These are phyloP conservation scores for Mactromeris polynyma DNA, from an alignment of 2,888 invertebrate genomes.

Conservation along the genomic window DNA sequence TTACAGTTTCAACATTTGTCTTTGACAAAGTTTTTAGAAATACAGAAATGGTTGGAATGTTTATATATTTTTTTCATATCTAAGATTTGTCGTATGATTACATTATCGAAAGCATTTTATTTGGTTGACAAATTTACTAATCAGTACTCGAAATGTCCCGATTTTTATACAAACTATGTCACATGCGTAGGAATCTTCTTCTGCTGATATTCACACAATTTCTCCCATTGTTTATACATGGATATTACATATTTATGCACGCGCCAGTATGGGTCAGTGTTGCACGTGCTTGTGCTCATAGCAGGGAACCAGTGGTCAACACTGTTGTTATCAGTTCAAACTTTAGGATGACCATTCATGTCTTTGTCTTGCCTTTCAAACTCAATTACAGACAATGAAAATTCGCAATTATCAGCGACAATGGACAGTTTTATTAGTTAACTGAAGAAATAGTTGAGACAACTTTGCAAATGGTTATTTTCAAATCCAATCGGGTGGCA, in stretches of 20 bases:
- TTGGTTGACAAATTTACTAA: too few species aligned
- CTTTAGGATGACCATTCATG: slow-evolving; percentile 58
- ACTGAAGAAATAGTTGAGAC: slow-evolving; percentile 61
- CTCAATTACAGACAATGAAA: slow-evolving; percentile 75
- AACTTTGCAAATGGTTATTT: slow-evolving; percentile 64
- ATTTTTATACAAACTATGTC: too few species aligned
- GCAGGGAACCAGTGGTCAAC: slow-evolving; percentile 28
- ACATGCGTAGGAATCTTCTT: too few species aligned
- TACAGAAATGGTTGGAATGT: too few species aligned
- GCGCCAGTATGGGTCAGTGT: slow-evolving; percentile 29
- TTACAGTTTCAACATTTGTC: too few species aligned
- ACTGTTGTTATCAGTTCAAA: slow-evolving; percentile 23
- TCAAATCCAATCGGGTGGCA: slow-evolving; percentile 67
- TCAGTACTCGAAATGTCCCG: too few species aligned
- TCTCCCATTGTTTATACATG: background rate
- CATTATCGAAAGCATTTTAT: too few species aligned
- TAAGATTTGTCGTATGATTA: too few species aligned
- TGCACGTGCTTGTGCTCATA: background rate
- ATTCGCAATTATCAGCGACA: slow-evolving; percentile 73
- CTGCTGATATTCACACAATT: too few species aligned
- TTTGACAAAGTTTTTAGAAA: too few species aligned
- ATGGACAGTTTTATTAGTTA: slow-evolving; percentile 68
- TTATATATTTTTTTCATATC: too few species aligned
- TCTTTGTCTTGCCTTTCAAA: slow-evolving; percentile 69
- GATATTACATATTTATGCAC: slow-evolving; percentile 6